Evolutionary conservation across 1,140 invertebrate species (phyloP).

Genomic region (Meloidogyne floridensis): DNA sequence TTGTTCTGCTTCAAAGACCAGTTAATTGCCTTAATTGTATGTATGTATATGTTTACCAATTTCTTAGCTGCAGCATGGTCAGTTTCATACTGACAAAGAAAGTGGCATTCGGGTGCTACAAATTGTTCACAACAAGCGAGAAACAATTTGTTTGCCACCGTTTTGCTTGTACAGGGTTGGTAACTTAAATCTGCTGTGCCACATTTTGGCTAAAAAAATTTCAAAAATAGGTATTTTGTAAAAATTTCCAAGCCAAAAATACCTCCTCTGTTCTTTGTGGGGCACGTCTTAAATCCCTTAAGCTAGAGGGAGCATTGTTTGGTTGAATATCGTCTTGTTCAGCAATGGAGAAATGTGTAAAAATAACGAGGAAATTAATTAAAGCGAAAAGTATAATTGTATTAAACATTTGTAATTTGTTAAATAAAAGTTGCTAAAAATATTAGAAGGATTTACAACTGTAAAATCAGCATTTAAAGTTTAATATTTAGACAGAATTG

Average conservation of each 20-base stretch:
- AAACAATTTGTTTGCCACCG: constrained; percentile 44
- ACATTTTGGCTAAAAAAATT: constrained; percentile 28
- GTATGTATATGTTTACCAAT: constrained; percentile 27
- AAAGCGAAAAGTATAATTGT: not conserved
- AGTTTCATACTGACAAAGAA: constrained; percentile 54
- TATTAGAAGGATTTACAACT: no score
- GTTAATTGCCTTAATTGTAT: no score
- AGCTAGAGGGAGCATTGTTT: not conserved
- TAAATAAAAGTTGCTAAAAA: not conserved
- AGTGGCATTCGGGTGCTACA: constrained; percentile 48
- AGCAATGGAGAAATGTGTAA: not conserved
- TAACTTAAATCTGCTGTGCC: constrained; percentile 34
- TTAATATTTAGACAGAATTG: no score
- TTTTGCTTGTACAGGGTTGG: constrained; percentile 47
- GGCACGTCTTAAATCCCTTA: not conserved
- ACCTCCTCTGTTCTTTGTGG: not conserved
- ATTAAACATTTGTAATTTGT: not conserved
- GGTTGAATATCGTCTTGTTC: not conserved
- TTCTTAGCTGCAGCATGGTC: constrained; percentile 54
- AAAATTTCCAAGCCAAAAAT: not conserved
- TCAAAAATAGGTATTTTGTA: no score
- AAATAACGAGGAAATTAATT: not conserved
- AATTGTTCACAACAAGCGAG: constrained; percentile 36
- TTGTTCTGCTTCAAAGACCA: no score
- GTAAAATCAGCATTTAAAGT: no score